phyloP scores from a whole-genome alignment of 2,113 vertebrate genomes.

The Cryptotis parvus region DNA sequence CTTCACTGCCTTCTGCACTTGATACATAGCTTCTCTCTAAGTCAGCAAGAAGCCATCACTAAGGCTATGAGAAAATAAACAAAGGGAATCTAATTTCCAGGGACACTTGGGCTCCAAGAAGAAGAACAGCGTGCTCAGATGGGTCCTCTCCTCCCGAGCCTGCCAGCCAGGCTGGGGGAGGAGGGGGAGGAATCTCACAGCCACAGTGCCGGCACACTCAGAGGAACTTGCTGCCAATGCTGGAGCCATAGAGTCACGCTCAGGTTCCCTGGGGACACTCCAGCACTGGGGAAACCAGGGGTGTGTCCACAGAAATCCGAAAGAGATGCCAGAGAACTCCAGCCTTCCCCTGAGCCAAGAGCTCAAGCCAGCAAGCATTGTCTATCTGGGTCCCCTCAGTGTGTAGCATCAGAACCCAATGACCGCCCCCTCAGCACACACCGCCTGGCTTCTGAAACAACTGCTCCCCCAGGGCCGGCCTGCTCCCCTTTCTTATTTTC shows the following conservation, averaged over 20 bases:
- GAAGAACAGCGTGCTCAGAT: conserved; percentile 14
- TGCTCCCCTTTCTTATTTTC: not conserved
- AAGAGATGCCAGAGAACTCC: conserved; percentile 47
- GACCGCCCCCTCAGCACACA: not conserved
- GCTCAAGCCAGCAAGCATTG: not conserved
- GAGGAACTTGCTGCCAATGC: conserved; percentile 45
- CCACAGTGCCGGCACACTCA: not conserved
- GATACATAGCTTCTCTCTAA: conserved; percentile 71
- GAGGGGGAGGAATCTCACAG: conserved; percentile 41
- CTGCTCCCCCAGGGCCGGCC: not conserved
- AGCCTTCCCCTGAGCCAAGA: not conserved
- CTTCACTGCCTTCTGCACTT: conserved; percentile 46
- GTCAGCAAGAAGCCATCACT: conserved; percentile 74
- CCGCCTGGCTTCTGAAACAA: not conserved
- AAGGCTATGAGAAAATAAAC: conserved; percentile 80
- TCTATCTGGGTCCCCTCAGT: not conserved
- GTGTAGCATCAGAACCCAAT: not conserved
- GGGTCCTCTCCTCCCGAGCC: conserved; percentile 38
- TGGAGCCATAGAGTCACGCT: not conserved
- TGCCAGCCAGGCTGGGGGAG: too few species aligned
- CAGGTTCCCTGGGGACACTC: conserved; percentile 6
- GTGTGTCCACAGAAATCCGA: conserved; percentile 39
- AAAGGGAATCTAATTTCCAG: conserved; percentile 73
- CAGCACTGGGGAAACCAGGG: not conserved
- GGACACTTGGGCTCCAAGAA: conserved; percentile 64